A percentile compares a stretch with the other conserved stretches of the same genome.
These are phyloP conservation scores for Rallus crepitans DNA, from an alignment of 2,797 vertebrate species.

Conservation along the genomic window DNA sequence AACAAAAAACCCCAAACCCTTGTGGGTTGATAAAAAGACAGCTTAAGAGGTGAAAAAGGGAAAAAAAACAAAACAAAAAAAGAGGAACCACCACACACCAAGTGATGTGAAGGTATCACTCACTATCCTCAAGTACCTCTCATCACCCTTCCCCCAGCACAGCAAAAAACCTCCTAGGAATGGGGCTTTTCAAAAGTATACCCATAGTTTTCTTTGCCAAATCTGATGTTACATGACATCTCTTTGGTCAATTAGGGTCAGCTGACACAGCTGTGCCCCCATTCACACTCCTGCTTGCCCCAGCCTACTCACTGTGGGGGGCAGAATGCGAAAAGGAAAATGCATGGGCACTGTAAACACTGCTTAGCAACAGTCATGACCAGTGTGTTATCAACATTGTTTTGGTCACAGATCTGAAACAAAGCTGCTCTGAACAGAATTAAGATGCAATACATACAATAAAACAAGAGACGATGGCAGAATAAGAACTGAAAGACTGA, in stretches of 20 bases:
- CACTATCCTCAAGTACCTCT: neutral
- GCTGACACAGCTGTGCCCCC: neutral
- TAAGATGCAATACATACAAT: neutral
- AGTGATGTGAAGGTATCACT: neutral
- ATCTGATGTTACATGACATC: fast-evolving
- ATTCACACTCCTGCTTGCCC: neutral
- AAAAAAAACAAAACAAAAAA: too few species aligned
- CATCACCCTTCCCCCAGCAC: neutral
- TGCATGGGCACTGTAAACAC: neutral
- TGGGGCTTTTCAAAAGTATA: neutral
- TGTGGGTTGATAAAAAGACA: neutral
- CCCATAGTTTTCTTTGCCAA: neutral
- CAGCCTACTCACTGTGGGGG: neutral
- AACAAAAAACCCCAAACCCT: too few species aligned
- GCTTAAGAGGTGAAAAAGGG: neutral
- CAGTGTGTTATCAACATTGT: neutral
- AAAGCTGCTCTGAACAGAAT: neutral
- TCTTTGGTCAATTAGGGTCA: neutral
- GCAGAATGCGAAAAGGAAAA: neutral
- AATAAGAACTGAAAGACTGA: neutral
- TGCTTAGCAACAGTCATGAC: neutral
- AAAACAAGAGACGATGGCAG: neutral
- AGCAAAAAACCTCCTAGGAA: neutral
- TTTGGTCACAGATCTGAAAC: neutral
- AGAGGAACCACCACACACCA: neutral